Base-by-base conservation (phyloP, 2,797 vertebrate species). In the Enteromius anoplus region DNA sequence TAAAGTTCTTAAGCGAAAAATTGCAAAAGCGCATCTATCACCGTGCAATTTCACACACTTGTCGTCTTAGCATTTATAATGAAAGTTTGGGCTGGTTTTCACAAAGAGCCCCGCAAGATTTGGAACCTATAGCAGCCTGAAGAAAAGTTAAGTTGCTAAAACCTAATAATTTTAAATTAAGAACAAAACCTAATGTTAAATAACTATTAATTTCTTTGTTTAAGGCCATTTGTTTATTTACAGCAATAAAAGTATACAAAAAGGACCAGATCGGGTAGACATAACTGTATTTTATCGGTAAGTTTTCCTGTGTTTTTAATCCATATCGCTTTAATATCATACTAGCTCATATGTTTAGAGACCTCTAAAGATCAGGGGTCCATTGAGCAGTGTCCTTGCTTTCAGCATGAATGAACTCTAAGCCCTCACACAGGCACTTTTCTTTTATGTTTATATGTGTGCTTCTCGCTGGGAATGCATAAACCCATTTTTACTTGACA, bases 401-500 rank as follows among this genome's bases (percentile, higher is more conserved):
- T 66, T 53, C 26, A 69, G 78, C 29, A 75, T 51, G 49, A 82
- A 29, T 71, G 65, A 82, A 73, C 72, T 76, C 40, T 21, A 23
- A 49, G 62, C 60, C 32, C 40, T 83, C 78, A 70, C 69, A 29
- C 69, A 78, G 60, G 65, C n/a, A 53, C 32, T 79, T 84, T 83
- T 80, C 19, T 69, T 11, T 81, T 75, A 81, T 78, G 84, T 82
- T 85, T 75, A 85, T 75, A 83, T 60, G 75, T 72, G 47, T 55
- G 75, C 64, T 58, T 84, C 42, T 29, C 66, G 62, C 26, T 78
- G 32, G 37, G 72, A 81, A 84, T 81, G 77, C 40, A 78, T 71
- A 60, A 86, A 65, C 19, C 26, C 75, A 70, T 73, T 85, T 88
- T 88, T 85, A 80, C 72, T 68, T 81, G 68, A 79, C 84, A 71